Conservation (phyloP, 2,113 vertebrate species). For the Murina feae region DNA sequence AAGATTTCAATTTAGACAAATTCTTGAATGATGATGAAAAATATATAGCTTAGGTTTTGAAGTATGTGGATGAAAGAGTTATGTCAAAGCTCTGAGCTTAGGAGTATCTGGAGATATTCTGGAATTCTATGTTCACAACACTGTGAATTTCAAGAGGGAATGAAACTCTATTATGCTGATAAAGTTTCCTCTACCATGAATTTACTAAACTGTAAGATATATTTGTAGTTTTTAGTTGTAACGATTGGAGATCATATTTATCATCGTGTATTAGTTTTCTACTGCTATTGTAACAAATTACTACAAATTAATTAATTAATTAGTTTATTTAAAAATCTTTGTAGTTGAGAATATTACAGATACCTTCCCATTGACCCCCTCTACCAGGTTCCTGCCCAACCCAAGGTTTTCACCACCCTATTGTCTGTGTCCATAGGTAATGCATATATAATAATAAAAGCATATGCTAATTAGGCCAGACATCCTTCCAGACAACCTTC, state of each 20-base stretch:
- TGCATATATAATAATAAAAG: no score
- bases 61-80: not conserved
- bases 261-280: not conserved
- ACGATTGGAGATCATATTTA: not conserved
- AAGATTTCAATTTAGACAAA: constrained; percentile 1
- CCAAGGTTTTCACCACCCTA: no score
- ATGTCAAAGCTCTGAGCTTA: not conserved
- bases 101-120: not conserved
- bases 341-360: no score
- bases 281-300: not conserved
- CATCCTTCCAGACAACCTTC: no score
- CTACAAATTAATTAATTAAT: not conserved
- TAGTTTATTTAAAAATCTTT: no score
- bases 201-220: not conserved
- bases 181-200: not conserved
- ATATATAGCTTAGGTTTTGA: constrained; percentile 17
- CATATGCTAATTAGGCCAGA: no score
- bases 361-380: no score
- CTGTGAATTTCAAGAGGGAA: not conserved
- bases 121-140: not conserved
- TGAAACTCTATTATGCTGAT: not conserved
- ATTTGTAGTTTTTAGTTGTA: not conserved
- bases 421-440: no score
- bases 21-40: not conserved
- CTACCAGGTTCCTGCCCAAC: no score